These are phyloP conservation scores for Hystrix cristata DNA, from an alignment of 2,113 vertebrate species.

Conservation along the genomic window DNA sequence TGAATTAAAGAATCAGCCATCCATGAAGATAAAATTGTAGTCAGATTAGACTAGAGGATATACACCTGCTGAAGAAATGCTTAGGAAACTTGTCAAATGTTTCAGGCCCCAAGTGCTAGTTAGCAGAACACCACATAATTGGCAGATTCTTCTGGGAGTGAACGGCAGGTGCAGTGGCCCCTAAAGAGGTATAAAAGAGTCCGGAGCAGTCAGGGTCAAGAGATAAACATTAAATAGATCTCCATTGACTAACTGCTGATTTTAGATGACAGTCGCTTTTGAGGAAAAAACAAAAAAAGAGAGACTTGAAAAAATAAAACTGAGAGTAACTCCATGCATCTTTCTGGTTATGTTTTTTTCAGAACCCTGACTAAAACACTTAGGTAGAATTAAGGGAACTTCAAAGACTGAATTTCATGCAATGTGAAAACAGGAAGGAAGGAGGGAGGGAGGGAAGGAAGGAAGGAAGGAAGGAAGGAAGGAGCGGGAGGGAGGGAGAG, in stretches of 20 bases:
- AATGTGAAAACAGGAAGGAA: neutral
- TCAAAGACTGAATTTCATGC: neutral
- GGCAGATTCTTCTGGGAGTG: conserved; percentile 30
- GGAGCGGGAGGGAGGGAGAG: too few species aligned
- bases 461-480: too few species aligned
- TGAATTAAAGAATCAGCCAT: neutral
- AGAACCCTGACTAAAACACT: neutral
- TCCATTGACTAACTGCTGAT: conserved; percentile 43
- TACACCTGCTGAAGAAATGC: conserved; percentile 39
- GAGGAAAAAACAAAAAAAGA: conserved; percentile 69
- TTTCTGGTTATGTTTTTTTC: neutral
- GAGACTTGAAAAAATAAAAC: conserved; percentile 39
- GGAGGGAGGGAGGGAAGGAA: neutral
- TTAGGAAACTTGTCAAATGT: neutral
- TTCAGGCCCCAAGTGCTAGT: neutral
- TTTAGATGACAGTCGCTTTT: conserved; percentile 32
- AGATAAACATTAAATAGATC: conserved; percentile 58
- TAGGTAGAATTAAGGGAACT: neutral
- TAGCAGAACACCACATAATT: conserved; percentile 34
- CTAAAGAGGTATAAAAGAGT: conserved; percentile 11
- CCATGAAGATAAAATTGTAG: conserved; percentile 40
- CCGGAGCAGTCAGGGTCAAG: neutral
- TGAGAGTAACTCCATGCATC: neutral
- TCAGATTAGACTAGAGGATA: neutral
- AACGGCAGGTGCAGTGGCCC: neutral